Conservation (phyloP, 2,888 invertebrate genomes). For the Pandemis cinnamomeana region DNA sequence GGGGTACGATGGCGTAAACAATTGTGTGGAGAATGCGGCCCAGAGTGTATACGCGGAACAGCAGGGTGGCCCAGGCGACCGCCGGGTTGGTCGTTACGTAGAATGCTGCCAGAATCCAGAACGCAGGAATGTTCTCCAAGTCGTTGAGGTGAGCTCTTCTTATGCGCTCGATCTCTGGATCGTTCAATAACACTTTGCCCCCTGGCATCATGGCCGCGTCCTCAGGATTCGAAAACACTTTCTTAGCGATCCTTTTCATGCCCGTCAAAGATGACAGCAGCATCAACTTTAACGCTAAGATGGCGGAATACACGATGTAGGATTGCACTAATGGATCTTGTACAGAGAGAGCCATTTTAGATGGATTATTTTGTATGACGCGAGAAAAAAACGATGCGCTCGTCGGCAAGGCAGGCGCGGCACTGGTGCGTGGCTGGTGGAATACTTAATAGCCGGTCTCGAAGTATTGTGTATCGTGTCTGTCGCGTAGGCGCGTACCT, state of each 20-base stretch:
- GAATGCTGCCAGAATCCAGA: constrained; percentile 74
- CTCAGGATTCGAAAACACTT: constrained; percentile 33
- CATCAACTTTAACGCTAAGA: constrained; percentile 40
- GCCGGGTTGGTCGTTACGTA: constrained; percentile 80
- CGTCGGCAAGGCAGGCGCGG: constrained; percentile 10
- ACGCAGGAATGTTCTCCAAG: constrained; percentile 85
- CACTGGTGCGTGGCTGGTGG: not conserved
- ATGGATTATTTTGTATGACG: not conserved
- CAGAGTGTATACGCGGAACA: constrained; percentile 67
- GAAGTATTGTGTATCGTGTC: not conserved
- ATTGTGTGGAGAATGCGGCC: constrained; percentile 81
- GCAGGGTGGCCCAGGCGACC: constrained; percentile 61
- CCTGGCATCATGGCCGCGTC: constrained; percentile 51
- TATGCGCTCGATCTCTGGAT: constrained; percentile 81
- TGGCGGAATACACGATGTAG: constrained; percentile 42
- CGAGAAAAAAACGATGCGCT: constrained; percentile 6
- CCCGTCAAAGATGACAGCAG: constrained; percentile 15
- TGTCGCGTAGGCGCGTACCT: not conserved
- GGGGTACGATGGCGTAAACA: constrained; percentile 78
- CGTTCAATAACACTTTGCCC: constrained; percentile 63
- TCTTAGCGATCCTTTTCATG: constrained; percentile 48
- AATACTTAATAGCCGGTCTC: not conserved
- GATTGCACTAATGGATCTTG: constrained; percentile 41
- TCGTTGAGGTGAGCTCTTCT: constrained; percentile 85
- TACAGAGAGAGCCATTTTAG: constrained; percentile 32